phyloP scores from a whole-genome alignment of 1,140 invertebrate genomes.

The Drosophila willistoni region DNA sequence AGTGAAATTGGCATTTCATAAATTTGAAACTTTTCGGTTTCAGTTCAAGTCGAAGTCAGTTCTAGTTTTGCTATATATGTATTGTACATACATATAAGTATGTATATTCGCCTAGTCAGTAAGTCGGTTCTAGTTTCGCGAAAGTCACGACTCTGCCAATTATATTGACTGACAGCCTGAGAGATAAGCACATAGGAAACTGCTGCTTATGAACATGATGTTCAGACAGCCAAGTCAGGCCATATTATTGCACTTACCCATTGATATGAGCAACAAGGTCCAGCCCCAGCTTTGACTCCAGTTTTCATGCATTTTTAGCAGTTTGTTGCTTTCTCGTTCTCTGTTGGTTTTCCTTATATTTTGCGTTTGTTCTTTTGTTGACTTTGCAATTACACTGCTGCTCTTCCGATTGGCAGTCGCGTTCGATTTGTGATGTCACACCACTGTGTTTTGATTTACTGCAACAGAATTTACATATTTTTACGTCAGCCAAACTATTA shows the following conservation, averaged over 20 bases:
- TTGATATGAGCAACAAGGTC: constrained; percentile 42
- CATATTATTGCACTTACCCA: constrained; percentile 51
- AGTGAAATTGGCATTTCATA: constrained; percentile 82
- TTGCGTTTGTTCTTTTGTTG: constrained; percentile 18
- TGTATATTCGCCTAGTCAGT: too few species aligned
- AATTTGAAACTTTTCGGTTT: constrained; percentile 65
- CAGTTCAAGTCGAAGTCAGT: constrained; percentile 11
- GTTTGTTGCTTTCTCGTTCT: neutral
- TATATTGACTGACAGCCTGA: constrained; percentile 36
- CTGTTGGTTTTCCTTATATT: constrained; percentile 7
- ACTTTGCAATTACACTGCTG: constrained; percentile 8
- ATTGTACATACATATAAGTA: too few species aligned
- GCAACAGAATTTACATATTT: constrained; percentile 5
- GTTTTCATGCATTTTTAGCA: constrained; percentile 49
- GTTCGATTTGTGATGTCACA: constrained; percentile 18
- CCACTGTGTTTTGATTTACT: constrained; percentile 35
- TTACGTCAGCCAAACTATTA: neutral
- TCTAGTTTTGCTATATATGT: constrained; percentile 9
- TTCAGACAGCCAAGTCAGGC: neutral
- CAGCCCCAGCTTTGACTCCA: constrained; percentile 45
- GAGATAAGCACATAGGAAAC: constrained; percentile 12
- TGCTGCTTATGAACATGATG: neutral
- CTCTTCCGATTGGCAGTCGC: constrained; percentile 13
- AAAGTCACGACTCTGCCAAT: constrained; percentile 46
- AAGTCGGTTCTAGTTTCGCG: constrained; percentile 8